phyloP scores from a whole-genome alignment of 1,140 invertebrate species.

The Lithobius niger region DNA sequence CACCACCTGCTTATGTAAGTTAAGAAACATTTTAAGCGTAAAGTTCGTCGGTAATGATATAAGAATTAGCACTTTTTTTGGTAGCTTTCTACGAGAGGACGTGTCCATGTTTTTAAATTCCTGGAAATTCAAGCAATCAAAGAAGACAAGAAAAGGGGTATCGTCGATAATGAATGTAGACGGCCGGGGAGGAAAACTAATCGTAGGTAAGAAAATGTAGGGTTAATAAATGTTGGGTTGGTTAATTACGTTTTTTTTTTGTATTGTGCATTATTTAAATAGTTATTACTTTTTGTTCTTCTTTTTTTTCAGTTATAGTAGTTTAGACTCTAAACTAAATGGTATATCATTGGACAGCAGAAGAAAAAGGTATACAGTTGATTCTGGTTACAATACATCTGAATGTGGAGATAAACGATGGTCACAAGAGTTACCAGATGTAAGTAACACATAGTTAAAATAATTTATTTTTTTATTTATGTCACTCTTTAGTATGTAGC shows the following conservation, averaged over 20 bases:
- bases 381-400: conserved; percentile 70
- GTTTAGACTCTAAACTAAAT: conserved; percentile 27
- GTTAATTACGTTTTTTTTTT: no score
- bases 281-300: no score
- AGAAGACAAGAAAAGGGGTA: conserved; percentile 34
- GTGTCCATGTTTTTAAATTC: conserved; percentile 89
- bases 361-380: conserved; percentile 58
- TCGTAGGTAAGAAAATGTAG: conserved; percentile 7
- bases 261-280: no score
- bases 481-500: conserved; percentile 2
- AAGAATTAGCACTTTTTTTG: background rate
- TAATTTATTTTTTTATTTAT: conserved; percentile 13
- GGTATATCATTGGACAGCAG: conserved; percentile 34
- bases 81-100: conserved; percentile 76
- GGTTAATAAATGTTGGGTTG: background rate
- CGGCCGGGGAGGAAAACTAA: conserved; percentile 20
- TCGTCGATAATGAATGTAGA: conserved; percentile 27
- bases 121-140: conserved; percentile 68
- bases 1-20: conserved; percentile 80
- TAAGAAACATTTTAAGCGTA: conserved; percentile 2
- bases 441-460: conserved; percentile 21
- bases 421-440: conserved; percentile 57
- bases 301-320: no score
- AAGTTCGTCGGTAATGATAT: background rate
- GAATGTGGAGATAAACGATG: conserved; percentile 68